phyloP scores from a whole-genome alignment of 2,113 vertebrate species.

The Gadus macrocephalus region DNA sequence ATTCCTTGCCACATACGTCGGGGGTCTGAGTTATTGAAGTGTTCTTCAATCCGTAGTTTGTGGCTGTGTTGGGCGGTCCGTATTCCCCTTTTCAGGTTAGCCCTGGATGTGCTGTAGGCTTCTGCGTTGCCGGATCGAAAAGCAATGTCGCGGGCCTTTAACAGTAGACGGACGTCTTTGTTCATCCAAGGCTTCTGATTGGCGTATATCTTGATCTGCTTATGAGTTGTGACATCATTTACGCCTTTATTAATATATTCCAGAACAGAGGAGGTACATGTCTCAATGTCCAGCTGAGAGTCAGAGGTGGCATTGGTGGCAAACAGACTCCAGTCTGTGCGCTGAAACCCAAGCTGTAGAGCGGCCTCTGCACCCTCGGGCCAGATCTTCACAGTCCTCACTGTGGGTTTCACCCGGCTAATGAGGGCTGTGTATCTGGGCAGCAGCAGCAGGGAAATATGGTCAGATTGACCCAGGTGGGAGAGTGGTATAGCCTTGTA shows the following conservation, averaged over 20 bases:
- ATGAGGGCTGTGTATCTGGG: neutral
- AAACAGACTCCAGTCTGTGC: neutral
- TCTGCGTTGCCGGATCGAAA: neutral
- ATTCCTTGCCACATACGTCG: no score
- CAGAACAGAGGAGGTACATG: neutral
- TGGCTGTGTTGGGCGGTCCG: neutral
- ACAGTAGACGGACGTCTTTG: neutral
- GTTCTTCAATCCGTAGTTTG: no score
- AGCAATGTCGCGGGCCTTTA: neutral
- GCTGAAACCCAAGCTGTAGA: neutral
- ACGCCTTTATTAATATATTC: neutral
- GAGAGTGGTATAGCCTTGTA: neutral
- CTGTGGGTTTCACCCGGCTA: neutral
- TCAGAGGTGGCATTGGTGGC: neutral
- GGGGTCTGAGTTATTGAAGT: no score
- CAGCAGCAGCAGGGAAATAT: neutral
- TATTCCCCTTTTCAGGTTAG: neutral
- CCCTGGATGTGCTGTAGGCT: no score
- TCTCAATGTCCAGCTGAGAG: neutral
- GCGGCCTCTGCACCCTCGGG: neutral
- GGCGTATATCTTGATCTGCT: neutral
- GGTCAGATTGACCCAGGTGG: neutral
- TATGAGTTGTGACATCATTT: neutral
- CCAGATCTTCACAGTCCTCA: neutral
- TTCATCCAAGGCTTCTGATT: constrained; percentile 4